Percentiles rank a stretch among this genome's conserved stretches.
Conservation (phyloP, 2,113 vertebrate species). For the Pica pica region DNA sequence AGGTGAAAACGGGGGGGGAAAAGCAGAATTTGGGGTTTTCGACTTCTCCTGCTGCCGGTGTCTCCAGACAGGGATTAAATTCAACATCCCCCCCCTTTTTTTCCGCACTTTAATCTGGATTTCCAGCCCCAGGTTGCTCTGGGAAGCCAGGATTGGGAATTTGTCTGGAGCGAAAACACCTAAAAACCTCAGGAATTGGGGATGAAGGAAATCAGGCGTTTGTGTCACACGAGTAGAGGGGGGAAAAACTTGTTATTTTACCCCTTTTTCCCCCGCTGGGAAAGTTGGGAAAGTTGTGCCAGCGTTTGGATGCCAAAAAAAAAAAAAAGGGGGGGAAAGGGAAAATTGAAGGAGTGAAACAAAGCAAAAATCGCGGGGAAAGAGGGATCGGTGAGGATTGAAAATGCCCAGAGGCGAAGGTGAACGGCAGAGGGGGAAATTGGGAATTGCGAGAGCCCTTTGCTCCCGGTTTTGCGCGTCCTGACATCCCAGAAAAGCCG, state of each 20-base stretch:
- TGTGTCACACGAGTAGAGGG: not conserved
- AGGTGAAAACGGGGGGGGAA: not conserved
- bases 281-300: not conserved
- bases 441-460: accelerated
- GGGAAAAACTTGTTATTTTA: not conserved
- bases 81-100: not conserved
- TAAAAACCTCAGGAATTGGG: not conserved
- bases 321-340: accelerated
- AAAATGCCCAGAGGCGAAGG: not conserved
- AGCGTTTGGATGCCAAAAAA: not conserved
- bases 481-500: accelerated
- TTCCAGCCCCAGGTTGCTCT: not conserved
- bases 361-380: not conserved
- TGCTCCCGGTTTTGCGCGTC: accelerated
- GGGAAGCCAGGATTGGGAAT: not conserved
- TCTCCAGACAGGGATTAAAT: not conserved
- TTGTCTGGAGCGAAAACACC: not conserved
- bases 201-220: not conserved
- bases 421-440: accelerated
- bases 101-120: not conserved
- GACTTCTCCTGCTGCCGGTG: not conserved
- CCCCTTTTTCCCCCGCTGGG: not conserved
- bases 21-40: not conserved
- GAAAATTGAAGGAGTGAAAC: accelerated
- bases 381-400: accelerated